Evolutionary conservation across 2,113 vertebrate genomes (phyloP), one percentile per base, ranked within the genome.

Genomic region (Lepisosteus oculatus): DNA sequence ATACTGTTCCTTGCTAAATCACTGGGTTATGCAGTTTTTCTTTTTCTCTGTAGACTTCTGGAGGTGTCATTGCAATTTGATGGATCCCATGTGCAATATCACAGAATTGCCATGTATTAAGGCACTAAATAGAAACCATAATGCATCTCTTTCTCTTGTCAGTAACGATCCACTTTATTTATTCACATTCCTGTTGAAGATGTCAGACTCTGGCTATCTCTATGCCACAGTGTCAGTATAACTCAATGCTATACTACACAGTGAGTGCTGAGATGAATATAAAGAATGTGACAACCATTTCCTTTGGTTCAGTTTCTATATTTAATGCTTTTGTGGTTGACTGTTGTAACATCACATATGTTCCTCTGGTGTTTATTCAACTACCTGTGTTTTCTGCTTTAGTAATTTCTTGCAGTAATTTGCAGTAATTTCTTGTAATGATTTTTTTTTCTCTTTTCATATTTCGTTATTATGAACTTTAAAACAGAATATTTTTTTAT

Each of bases 331-430:
- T 70, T 55, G 57, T 45, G 55, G 54, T 61, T 59, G 54, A 3
- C 11, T 47, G 61, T 51, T 42, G 59, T 65, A 70, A 69, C 59
- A 64, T 74, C 61, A 51, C 59, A 68, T 57, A 74, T 74, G 61
- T 70, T 70, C 61, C 6, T 73, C 55, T 43, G 12, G 7, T 59
- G 42, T 55, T 65, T 64, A 66, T 55, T 59, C 51, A 64, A 29
- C 29, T 29, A 29, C 1, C 2, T 74, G 14, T 62, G 55, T 69
- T 66, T 70, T 29, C 17, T 59, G 62, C 54, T 29, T 13, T 61
- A 68, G 13, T 45, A 45, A 43, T 59, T 69, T 74, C 66, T 63
- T 65, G 51, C 61, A 64, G 59, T n/a, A n/a, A n/a, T n/a, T n/a
- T n/a, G n/a, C n/a, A n/a, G n/a, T n/a, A n/a, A n/a, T n/a, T n/a